Base-by-base conservation (phyloP, 2,888 invertebrate species). In the Diaperis boleti region DNA sequence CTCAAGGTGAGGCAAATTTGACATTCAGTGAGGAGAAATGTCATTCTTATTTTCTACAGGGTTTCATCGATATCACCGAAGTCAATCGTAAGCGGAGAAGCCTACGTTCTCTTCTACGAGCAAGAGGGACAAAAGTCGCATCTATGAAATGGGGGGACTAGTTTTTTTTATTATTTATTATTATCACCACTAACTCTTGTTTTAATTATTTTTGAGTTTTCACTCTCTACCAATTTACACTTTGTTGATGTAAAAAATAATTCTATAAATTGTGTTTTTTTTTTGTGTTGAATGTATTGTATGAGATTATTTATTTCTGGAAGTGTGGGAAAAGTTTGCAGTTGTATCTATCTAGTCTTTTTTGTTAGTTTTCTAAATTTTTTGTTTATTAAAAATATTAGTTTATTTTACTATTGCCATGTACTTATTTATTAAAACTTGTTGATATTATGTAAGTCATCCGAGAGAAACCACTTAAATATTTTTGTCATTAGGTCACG, bases 51-150 rank as follows among this genome's bases (percentile, higher is more conserved):
- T 55, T 8, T 33, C 1, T 42, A 10, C 84, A 91, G 92, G 74
- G 92, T 93, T 54, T 85, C 87, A 0, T 82, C 86, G 1, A 89
- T 91, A 52, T 86, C 87, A 54, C 81, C 88, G 0, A 88, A 88
- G 63, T 88, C 88, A 69, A 90, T 95, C 72, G 90, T 94, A 65
- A 92, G 95, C 50, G 89, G 92, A 68, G 95, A 95, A 83, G 96
- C 94, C 67, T 96, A 96, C 84, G 92, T 96, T 65, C 85, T 96
- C 74, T 96, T 96, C 84, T 96, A 95, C 85, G 95, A 96, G 82
- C 87, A 89, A 67, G 81, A 81, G 55, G 78, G 78, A 39, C 76
- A 78, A 56, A 78, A 78, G 64, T 75, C 77, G 54, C 80, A 79
- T 66, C 76, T 80, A 68, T 80, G 76, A 78, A 64, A 62, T 18